These are phyloP conservation scores for Sturmia bella DNA, from an alignment of 2,888 invertebrate genomes.

Conservation along the genomic window DNA sequence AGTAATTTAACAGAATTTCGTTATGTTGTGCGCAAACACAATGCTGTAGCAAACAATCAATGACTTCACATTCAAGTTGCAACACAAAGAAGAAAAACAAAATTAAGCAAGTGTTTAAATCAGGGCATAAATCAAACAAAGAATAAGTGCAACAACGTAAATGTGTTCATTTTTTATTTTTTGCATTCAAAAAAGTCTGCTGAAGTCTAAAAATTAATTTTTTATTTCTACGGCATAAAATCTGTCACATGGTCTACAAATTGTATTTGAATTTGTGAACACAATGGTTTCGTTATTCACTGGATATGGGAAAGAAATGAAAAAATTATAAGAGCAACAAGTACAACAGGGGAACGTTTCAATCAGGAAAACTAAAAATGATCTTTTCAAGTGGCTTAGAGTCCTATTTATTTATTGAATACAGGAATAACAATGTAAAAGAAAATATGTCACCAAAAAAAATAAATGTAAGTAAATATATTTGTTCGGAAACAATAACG, in stretches of 20 bases:
- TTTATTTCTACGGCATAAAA: constrained; percentile 48
- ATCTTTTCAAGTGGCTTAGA: constrained; percentile 59
- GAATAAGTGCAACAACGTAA: constrained; percentile 31
- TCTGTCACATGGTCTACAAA: constrained; percentile 59
- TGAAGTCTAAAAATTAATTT: constrained; percentile 41
- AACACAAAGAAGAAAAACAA: constrained; percentile 19
- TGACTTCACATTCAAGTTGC: constrained; percentile 44
- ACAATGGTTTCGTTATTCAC: constrained; percentile 15
- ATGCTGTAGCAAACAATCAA: constrained; percentile 36
- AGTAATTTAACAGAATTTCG: not conserved
- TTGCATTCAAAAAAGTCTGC: constrained; percentile 8
- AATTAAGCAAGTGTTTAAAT: constrained; percentile 52
- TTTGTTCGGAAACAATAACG: no score
- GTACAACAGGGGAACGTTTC: constrained; percentile 37
- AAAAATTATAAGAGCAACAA: constrained; percentile 14
- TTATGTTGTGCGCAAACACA: constrained; percentile 5
- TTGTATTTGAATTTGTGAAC: constrained; percentile 44
- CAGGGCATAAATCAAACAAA: constrained; percentile 57
- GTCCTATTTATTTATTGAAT: constrained; percentile 5
- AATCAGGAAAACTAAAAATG: not conserved
- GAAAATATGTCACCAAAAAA: constrained; percentile 58
- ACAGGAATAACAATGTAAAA: not conserved
- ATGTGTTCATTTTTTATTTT: constrained; percentile 1
- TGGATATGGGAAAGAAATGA: constrained; percentile 15
- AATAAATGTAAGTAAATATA: no score